Base-by-base conservation (phyloP, 1,140 invertebrate species). In the Penaeus chinensis region DNA sequence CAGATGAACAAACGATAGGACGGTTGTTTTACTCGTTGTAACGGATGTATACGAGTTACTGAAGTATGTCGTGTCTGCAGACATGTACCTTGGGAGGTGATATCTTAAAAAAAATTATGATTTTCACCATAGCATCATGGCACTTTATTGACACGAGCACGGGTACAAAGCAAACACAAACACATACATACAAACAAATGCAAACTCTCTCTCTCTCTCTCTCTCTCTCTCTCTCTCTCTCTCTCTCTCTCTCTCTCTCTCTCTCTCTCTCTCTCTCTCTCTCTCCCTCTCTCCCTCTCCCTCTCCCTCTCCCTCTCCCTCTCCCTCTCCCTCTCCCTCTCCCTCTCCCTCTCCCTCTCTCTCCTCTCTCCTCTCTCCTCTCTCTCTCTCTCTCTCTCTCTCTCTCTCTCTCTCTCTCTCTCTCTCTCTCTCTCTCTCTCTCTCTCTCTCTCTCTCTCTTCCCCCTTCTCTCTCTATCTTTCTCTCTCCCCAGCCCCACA, bases 331-430 rank as follows among this genome's bases (percentile, higher is more conserved):
- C 32, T 77, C 74, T 77, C 74, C 47, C 74, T 77, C 32, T 77
- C 74, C 47, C 74, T 77, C 74, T 37, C 74, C 47, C 27, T 37
- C 32, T 37, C 74, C 11, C 27, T 37, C 74, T 77, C 74, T 32
- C 32, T 77, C 71, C n/a, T 37, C 74, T 78, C 76, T 78, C 76
- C n/a, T 78, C 76, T 77, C 76, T 77, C 76, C 37, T 27, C 74
- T 37, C 24, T 77, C 74, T 37, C 74, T 11, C n/a, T 32, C 24
- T 77, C 32, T 77, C 11, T 77, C 74, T 77, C 74, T 77, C 74
- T 77, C 32, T 77, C 32, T 77, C 32, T 77, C 32, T 77, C 74
- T 77, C 74, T 32, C 74, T 77, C 32, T 77, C 74, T 77, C 74
- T 77, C 74, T 77, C 32, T 77, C 74, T 77, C 74, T 77, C 74